Percentiles rank a stretch among this genome's conserved stretches.
These are phyloP conservation scores for Steinernema carpocapsae DNA, from an alignment of 2,888 invertebrate species.

Conservation along the genomic window DNA sequence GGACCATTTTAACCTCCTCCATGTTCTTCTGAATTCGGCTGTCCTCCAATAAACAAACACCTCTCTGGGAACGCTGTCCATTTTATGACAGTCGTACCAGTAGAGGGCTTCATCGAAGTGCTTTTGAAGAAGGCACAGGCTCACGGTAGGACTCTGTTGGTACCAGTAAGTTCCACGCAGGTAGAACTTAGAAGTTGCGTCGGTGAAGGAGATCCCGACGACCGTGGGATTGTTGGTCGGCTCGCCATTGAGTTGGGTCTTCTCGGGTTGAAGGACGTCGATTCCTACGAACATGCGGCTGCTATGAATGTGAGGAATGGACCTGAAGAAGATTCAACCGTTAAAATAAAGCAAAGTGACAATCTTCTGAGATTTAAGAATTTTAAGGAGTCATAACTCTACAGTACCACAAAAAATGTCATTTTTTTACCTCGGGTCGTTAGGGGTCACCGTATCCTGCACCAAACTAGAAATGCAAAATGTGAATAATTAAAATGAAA, in stretches of 20 bases:
- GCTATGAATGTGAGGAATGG: background rate
- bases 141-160: background rate
- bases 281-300: background rate
- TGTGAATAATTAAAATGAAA: no score
- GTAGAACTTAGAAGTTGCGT: background rate
- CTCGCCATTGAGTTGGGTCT: background rate
- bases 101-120: background rate
- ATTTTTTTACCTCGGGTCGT: no score
- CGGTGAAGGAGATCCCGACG: background rate
- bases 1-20: background rate
- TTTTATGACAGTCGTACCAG: background rate
- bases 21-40: background rate
- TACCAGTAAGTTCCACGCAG: constrained; percentile 2
- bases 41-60: constrained; percentile 6
- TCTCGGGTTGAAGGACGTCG: background rate
- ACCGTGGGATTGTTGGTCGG: background rate
- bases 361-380: no score
- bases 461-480: no score
- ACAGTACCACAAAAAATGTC: no score
- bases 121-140: background rate
- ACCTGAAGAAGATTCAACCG: no score
- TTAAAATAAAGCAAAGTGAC: no score
- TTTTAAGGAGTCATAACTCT: no score
- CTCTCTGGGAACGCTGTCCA: background rate
- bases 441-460: no score